Conservation (phyloP, 2,113 vertebrate genomes). For the Pterocles orientalis region DNA sequence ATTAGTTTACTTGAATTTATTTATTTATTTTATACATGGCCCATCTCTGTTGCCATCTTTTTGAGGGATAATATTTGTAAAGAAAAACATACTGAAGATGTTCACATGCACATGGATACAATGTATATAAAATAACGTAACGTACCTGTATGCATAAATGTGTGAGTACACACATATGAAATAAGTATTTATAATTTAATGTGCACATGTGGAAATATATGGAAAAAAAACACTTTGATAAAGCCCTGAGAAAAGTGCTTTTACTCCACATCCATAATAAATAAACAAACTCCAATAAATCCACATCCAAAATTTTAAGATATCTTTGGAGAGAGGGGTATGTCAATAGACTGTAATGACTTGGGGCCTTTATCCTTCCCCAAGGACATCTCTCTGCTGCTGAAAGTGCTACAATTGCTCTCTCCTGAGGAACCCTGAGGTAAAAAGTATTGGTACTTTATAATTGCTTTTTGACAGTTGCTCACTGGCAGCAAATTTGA, state of each 20-base stretch:
- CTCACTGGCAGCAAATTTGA: not conserved
- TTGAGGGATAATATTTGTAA: not conserved
- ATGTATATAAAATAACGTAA: not conserved
- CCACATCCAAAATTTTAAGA: not conserved
- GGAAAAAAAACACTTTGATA: not conserved
- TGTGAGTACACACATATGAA: not conserved
- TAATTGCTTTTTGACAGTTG: not conserved
- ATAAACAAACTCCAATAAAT: not conserved
- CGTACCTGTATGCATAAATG: rapidly evolving
- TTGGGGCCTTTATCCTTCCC: not conserved
- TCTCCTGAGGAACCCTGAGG: not conserved
- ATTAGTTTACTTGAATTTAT: not conserved
- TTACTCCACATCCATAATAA: not conserved
- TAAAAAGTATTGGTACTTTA: not conserved
- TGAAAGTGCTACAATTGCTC: not conserved
- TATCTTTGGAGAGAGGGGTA: not conserved
- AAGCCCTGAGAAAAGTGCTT: not conserved
- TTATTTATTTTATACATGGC: not conserved
- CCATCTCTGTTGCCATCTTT: not conserved
- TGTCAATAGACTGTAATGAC: not conserved
- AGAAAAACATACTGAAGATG: not conserved
- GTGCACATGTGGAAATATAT: not conserved
- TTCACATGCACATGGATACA: not conserved
- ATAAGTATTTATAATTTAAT: not conserved
- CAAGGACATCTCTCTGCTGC: not conserved